Evolutionary conservation across 2,888 invertebrate genomes (phyloP).

Genomic region (Eudemis profundana): DNA sequence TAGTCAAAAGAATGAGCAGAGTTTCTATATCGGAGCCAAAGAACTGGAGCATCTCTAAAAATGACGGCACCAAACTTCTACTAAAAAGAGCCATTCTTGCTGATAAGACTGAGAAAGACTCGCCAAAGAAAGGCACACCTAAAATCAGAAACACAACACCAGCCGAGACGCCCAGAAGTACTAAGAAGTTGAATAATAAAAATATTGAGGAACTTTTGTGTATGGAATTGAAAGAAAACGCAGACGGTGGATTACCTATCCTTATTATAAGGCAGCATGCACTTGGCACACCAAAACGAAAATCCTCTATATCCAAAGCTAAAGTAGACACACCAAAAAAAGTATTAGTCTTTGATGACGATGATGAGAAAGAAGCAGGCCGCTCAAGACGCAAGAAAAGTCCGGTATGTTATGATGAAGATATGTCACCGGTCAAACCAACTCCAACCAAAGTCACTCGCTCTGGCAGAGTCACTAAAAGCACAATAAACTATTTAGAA

Average conservation of each 20-base stretch:
- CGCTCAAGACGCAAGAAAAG: conserved; percentile 11
- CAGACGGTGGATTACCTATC: conserved; percentile 77
- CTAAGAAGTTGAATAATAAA: conserved; percentile 58
- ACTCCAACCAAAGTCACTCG: conserved; percentile 52
- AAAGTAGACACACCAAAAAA: conserved; percentile 72
- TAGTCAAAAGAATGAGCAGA: conserved; percentile 71
- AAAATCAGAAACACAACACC: conserved; percentile 52
- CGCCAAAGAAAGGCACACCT: conserved; percentile 65
- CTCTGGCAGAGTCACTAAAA: conserved; percentile 63
- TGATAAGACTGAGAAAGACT: conserved; percentile 73
- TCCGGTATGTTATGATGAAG: conserved; percentile 24
- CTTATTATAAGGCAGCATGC: conserved; percentile 71
- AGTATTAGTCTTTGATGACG: conserved; percentile 67
- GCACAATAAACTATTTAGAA: conserved; percentile 63
- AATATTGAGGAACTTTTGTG: conserved; percentile 68
- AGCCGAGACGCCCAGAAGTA: conserved; percentile 63
- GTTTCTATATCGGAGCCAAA: conserved; percentile 71
- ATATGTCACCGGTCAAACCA: conserved; percentile 27
- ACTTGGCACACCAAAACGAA: conserved; percentile 69
- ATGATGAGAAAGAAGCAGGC: conserved; percentile 56
- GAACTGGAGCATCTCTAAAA: conserved; percentile 78
- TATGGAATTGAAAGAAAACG: conserved; percentile 75
- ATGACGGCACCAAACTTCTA: conserved; percentile 76
- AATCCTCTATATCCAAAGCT: conserved; percentile 61
- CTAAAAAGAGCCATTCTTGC: conserved; percentile 79